Percentiles rank a stretch among this genome's conserved stretches.
These are phyloP conservation scores for Rhabdomys dilectus DNA, from an alignment of 2,113 vertebrate genomes.

Conservation along the genomic window DNA sequence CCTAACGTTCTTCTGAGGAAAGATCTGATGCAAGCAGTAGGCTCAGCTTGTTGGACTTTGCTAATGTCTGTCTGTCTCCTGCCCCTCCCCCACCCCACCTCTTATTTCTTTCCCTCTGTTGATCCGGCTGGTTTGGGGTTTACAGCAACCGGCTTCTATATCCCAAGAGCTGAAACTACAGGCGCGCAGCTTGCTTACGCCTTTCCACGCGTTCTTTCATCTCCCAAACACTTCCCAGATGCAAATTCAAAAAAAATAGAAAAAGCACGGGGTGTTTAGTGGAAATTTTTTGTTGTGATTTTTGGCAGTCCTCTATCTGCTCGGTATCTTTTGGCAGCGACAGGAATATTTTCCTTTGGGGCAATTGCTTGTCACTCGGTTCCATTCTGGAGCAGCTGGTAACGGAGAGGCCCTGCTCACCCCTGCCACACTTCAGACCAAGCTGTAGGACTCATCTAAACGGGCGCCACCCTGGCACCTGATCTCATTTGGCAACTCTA, in stretches of 20 bases:
- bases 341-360: constrained; percentile 8
- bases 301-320: background rate
- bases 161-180: background rate
- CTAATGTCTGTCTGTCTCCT: background rate
- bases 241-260: background rate
- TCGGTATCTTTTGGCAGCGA: background rate
- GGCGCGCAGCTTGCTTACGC: background rate
- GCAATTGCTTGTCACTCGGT: background rate
- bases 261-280: background rate
- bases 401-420: background rate
- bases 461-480: background rate
- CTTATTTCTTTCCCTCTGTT: background rate
- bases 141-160: background rate
- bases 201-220: background rate
- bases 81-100: accelerated
- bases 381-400: background rate
- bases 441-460: background rate
- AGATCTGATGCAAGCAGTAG: background rate
- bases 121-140: background rate
- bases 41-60: background rate
- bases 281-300: constrained; percentile 14
- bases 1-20: background rate
- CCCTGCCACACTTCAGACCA: background rate
- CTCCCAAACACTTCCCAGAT: background rate
- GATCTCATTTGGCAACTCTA: background rate